phyloP scores from a whole-genome alignment of 2,888 invertebrate species.

The Neuroscelio doddi region DNA sequence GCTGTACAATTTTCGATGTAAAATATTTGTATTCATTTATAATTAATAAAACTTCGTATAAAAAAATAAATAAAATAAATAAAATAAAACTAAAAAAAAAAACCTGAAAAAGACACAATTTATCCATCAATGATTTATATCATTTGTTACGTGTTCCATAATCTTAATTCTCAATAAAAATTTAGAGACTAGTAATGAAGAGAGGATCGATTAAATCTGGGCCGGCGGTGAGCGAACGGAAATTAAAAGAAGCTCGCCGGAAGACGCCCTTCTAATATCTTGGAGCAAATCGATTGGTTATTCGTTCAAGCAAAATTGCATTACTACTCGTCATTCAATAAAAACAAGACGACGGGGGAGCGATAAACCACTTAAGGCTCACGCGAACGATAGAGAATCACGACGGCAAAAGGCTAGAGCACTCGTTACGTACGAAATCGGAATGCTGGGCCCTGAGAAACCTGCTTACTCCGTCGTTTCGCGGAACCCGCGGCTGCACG shows the following conservation, averaged over 20 bases:
- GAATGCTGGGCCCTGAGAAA: slow-evolving; percentile 33
- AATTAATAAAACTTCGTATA: too few relatives aligned
- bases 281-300: slow-evolving; percentile 67
- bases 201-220: slow-evolving; percentile 29
- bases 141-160: too few relatives aligned
- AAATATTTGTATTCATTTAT: too few relatives aligned
- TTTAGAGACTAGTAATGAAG: too few relatives aligned
- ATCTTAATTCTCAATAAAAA: too few relatives aligned
- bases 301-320: slow-evolving; percentile 66
- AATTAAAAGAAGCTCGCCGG: slow-evolving; percentile 60
- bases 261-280: slow-evolving; percentile 60
- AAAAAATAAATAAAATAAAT: too few relatives aligned
- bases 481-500: slow-evolving; percentile 25
- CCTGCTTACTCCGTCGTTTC: slow-evolving; percentile 23
- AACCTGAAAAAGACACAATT: too few relatives aligned
- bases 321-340: slow-evolving; percentile 68
- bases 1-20: too few relatives aligned
- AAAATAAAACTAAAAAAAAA: too few relatives aligned
- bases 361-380: slow-evolving; percentile 68
- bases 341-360: slow-evolving; percentile 64
- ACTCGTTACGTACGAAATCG: slow-evolving; percentile 32
- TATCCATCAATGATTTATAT: too few relatives aligned
- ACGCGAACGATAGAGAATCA: slow-evolving; percentile 49
- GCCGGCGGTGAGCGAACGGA: slow-evolving; percentile 40
- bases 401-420: slow-evolving; percentile 19